Conservation (phyloP, 2,113 vertebrate genomes). For the western clawed frog (Xenopus tropicalis) region UCB_Xtro_10.0 CM004446.2:94790001-94790500, state of each 20-base stretch:
- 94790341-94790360: too few relatives aligned
- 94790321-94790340: too few relatives aligned
- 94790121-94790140: conserved; percentile 29
- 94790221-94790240: conserved; percentile 30
- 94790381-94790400: too few relatives aligned
- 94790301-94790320: too few relatives aligned
- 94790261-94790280: neutral
- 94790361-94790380: too few relatives aligned
- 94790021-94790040: conserved; percentile 53
- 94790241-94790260: conserved; percentile 19
- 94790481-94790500: too few relatives aligned
- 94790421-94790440: too few relatives aligned
- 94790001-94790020: conserved; percentile 53
- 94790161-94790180: conserved; percentile 13
- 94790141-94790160: conserved; percentile 42
- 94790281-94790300: too few relatives aligned
- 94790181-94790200: conserved; percentile 27
- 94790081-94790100: conserved; percentile 45
- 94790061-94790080: conserved; percentile 42
- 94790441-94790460: too few relatives aligned
- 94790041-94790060: conserved; percentile 46
- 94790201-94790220: conserved; percentile 7
- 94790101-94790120: conserved; percentile 2
- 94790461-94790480: too few relatives aligned
- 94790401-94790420: too few relatives aligned